Evolutionary conservation across 2,113 vertebrate genomes (phyloP), one percentile per base, ranked within the genome.

Genomic region (Rhabdornis inornatus): DNA sequence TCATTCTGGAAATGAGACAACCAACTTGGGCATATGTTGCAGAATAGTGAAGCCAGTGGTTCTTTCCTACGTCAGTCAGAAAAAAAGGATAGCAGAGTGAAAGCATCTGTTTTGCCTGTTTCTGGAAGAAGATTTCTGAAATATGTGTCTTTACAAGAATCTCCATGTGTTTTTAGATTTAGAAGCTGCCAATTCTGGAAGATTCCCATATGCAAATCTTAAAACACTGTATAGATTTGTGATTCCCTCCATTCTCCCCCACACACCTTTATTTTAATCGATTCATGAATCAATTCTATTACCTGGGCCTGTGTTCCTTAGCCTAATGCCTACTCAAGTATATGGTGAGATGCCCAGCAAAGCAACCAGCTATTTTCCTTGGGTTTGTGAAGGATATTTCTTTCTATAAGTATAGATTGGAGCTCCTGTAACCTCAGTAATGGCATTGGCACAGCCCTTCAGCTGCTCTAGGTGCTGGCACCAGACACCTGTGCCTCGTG

Each of bases 251-350:
- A 44, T 11, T 59, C 6, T n/a, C 15, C 4, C 4, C 2, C 1
- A 3, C 5, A 9, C 1, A 4, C 2, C 1, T 52, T 52, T 5
- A 5, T n/a, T 6, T n/a, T 18, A 30, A 30, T 12, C 30, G 40
- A 47, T 16, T 76, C 6, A 13, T 23, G 3, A 15, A 40, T 56
- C 63, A 66, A 7, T 28, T 85, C 45, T 71, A 7, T 35, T 52
- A 24, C 39, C 25, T 64, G 10, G 18, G 16, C 4, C 47, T 18
- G 9, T 6, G 6, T 10, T 18, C 75, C 24, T 56, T 35, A 47
- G 14, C 30, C 28, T 50, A 61, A 71, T 13, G 1, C 15, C 33
- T 56, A 6, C 14, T 42, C 20, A 71, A 68, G 15, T 25, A 15
- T 14, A 44, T 5, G 5, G 19, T 39, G 13, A 80, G 8, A 45